Evolutionary conservation across 2,797 vertebrate species (phyloP), one percentile per base, ranked within the genome.

Genomic region (Sandelia bainsii): DNA sequence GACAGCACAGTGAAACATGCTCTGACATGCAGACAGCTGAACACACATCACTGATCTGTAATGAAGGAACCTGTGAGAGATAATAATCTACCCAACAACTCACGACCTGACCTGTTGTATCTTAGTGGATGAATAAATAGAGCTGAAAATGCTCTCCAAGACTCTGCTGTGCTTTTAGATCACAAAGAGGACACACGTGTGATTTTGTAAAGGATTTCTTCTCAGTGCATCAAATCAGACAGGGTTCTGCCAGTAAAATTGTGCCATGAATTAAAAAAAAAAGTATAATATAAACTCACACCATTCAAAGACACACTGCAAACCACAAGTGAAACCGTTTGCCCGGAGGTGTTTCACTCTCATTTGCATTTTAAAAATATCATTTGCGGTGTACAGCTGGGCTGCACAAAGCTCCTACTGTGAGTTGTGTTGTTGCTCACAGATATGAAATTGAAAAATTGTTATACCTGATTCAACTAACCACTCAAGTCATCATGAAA

Each of bases 21-120:
- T 34, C 44, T 7, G 42, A 49, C 74, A 54, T 1, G 75, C 34
- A 69, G n/a, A 40, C 59, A 52, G 27, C 6, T 45, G 69, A 75
- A 46, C 25, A 51, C 17, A 4, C 3, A 8, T 59, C 46, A 42
- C 0, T 0, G 40, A 44, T 11, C 13, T 51, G 46, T 9, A 69
- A 50, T 16, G 13, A 6, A 57, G 17, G n/a, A 54, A 52, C 20
- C 44, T 40, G 5, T 7, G 19, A 48, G 17, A 4, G 20, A 72
- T 50, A 19, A 52, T 44, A 11, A 75, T 51, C 46, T 14, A 56
- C 14, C 0, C 19, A 44, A 37, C 8, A 29, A 34, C 34, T 58
- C 62, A 44, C 27, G 50, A 23, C 25, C 11, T 39, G 10, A 14
- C 3, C 20, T 34, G 22, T 6, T 19, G 25, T 3, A 45, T 17